Percentiles rank a stretch among this genome's conserved stretches.
These are phyloP conservation scores for Tenrec ecaudatus DNA, from an alignment of 2,113 vertebrate genomes.

Conservation along the genomic window DNA sequence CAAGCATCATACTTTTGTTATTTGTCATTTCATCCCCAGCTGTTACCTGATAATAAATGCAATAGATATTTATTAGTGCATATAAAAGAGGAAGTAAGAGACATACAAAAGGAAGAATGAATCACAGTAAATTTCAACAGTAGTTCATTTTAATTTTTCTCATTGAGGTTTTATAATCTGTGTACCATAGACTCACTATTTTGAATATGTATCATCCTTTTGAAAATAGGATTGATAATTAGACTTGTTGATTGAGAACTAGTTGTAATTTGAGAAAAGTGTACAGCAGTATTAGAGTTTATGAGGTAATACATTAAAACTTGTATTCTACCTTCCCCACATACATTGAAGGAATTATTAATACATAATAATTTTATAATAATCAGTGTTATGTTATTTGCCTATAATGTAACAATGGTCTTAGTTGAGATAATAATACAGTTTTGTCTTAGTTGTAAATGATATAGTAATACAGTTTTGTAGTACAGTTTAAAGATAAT, in stretches of 20 bases:
- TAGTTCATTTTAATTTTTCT: neutral
- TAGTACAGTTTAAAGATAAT: neutral
- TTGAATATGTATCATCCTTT: neutral
- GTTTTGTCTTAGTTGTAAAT: too few species aligned
- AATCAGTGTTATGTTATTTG: neutral
- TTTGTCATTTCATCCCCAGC: neutral
- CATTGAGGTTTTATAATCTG: neutral
- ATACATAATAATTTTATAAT: neutral
- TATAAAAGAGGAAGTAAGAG: neutral
- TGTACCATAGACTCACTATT: neutral
- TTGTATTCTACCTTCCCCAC: neutral
- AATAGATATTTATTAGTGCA: neutral
- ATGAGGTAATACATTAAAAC: neutral
- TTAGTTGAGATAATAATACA: neutral
- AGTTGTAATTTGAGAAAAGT: neutral
- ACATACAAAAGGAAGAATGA: neutral
- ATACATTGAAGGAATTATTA: neutral
- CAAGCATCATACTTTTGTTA: neutral
- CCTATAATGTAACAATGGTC: neutral
- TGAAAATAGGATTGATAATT: neutral
- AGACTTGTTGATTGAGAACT: neutral
- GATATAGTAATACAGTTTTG: neutral
- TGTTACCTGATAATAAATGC: neutral
- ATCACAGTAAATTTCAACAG: neutral
- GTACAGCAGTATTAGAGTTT: neutral